phyloP scores from a whole-genome alignment of 2,113 vertebrate genomes.

The Canis aureus region DNA sequence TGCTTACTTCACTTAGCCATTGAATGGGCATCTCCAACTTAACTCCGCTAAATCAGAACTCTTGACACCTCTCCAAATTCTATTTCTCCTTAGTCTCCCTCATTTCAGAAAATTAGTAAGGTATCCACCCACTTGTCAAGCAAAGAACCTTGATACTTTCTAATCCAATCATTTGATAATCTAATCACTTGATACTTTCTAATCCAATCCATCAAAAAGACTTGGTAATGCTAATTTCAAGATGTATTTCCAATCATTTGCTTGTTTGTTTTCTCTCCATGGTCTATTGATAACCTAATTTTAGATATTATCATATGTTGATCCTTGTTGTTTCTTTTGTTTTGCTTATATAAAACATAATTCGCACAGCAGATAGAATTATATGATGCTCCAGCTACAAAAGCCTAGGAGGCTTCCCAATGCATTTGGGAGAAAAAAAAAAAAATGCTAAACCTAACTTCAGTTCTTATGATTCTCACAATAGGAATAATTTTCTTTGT shows the following conservation, averaged over 20 bases:
- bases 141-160: neutral
- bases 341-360: neutral
- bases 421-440: neutral
- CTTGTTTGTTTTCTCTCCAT: neutral
- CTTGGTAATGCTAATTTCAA: neutral
- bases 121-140: neutral
- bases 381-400: neutral
- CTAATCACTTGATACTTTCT: neutral
- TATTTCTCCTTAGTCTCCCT: neutral
- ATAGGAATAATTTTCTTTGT: neutral
- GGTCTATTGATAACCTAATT: neutral
- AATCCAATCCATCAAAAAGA: neutral
- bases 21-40: neutral
- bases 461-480: neutral
- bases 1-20: neutral
- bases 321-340: neutral
- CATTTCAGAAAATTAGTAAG: neutral
- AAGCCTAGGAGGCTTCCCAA: neutral
- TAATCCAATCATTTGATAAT: neutral
- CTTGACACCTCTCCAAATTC: neutral
- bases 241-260: neutral
- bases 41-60: neutral
- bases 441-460: neutral
- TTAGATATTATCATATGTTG: neutral
- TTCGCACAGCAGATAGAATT: neutral